phyloP scores from a whole-genome alignment of 2,888 invertebrate genomes.

The Trichacis sp. region DNA sequence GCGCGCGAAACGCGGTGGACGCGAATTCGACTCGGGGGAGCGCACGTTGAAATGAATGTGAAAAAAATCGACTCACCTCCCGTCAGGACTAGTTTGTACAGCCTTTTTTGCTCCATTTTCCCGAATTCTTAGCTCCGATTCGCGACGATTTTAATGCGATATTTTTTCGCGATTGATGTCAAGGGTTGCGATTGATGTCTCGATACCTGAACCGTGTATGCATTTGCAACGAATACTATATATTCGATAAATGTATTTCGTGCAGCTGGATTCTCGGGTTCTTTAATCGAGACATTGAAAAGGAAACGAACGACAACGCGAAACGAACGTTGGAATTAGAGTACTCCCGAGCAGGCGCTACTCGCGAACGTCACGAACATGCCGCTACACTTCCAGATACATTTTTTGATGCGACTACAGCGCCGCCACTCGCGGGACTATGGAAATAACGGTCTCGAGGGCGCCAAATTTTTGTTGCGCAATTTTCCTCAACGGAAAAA shows the following conservation, averaged over 20 bases:
- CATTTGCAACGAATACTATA: slow-evolving; percentile 57
- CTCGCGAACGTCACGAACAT: too few species aligned
- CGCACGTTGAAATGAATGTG: slow-evolving; percentile 2
- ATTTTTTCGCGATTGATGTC: slow-evolving; percentile 30
- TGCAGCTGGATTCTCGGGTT: slow-evolving; percentile 25
- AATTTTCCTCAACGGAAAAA: too few species aligned
- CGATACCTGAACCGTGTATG: slow-evolving; percentile 46
- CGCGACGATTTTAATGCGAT: slow-evolving; percentile 15
- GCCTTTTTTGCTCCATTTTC: slow-evolving; percentile 74
- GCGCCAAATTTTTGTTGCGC: too few species aligned
- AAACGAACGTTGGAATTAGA: slow-evolving; percentile 76
- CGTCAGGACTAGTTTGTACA: slow-evolving; percentile 88
- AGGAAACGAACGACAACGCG: background rate
- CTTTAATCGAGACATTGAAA: slow-evolving; percentile 39
- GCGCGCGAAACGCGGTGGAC: background rate
- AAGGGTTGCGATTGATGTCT: slow-evolving; percentile 27
- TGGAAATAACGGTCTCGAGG: too few species aligned
- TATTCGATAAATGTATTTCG: slow-evolving; percentile 51
- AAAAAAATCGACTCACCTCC: slow-evolving; percentile 78
- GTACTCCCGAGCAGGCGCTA: too few species aligned
- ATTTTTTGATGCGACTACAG: too few species aligned
- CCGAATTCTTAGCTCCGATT: background rate
- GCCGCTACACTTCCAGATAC: too few species aligned
- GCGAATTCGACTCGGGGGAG: background rate
- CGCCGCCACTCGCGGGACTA: too few species aligned